Evolutionary conservation across 1,140 invertebrate species (phyloP).

Genomic region (Drosophila novamexicana): DNA sequence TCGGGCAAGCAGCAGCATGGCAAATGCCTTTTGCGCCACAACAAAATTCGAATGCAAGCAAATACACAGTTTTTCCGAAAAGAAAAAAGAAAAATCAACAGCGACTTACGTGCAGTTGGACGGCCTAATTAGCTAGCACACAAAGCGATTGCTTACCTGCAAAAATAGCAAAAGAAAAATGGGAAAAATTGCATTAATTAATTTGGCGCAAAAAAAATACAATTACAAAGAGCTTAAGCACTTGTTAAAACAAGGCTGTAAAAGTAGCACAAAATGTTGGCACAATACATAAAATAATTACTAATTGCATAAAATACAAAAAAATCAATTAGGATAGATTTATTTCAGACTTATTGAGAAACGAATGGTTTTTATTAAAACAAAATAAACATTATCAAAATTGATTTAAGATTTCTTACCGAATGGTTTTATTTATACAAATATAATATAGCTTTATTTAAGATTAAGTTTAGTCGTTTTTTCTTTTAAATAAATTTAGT

Average conservation of each 20-base stretch:
- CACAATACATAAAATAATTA: too few species aligned
- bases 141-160: constrained; percentile 65
- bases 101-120: constrained; percentile 65
- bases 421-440: not conserved
- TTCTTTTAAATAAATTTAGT: not conserved
- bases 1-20: constrained; percentile 33
- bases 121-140: constrained; percentile 68
- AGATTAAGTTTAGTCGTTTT: not conserved
- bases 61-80: not conserved
- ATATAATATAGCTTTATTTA: not conserved
- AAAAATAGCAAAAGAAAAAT: constrained; percentile 24
- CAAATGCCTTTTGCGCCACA: constrained; percentile 26
- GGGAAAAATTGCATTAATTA: constrained; percentile 25
- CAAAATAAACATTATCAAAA: too few species aligned
- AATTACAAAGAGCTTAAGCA: too few species aligned
- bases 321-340: too few species aligned
- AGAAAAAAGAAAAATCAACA: constrained; percentile 2
- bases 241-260: too few species aligned
- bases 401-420: too few species aligned
- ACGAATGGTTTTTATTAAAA: too few species aligned
- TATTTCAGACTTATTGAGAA: too few species aligned
- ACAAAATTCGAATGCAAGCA: constrained; percentile 23
- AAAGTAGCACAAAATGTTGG: too few species aligned
- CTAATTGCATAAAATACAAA: too few species aligned
- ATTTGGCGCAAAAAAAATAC: not conserved